A percentile compares a stretch with the other conserved stretches of the same genome.
Conservation (phyloP, 2,113 vertebrate species). For the Phalacrocorax pelagicus region DNA sequence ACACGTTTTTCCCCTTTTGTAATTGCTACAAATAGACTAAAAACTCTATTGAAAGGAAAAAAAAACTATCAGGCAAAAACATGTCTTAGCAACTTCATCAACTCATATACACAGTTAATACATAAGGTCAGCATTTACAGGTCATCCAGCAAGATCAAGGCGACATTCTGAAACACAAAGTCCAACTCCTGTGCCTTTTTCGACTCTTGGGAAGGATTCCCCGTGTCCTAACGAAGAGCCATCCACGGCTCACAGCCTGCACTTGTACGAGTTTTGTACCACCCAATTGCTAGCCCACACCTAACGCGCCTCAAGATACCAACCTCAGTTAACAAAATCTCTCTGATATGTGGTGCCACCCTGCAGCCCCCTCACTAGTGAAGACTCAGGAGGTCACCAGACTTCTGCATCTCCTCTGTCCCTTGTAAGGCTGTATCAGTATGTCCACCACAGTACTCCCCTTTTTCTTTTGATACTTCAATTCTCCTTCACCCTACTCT, state of each 20-base stretch:
- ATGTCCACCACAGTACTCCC: neutral
- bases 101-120: neutral
- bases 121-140: neutral
- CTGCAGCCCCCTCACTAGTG: neutral
- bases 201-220: neutral
- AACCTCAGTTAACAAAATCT: accelerated
- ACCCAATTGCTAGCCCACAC: neutral
- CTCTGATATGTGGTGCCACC: neutral
- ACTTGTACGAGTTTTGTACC: neutral
- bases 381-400: neutral
- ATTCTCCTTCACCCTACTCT: neutral
- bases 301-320: neutral
- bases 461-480: neutral
- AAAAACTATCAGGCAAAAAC: neutral
- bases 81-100: neutral
- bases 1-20: neutral
- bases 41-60: neutral
- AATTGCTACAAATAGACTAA: neutral
- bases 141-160: neutral
- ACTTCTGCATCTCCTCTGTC: neutral
- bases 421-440: neutral
- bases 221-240: neutral
- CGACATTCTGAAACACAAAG: neutral
- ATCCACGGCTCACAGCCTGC: neutral
- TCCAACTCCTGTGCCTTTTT: neutral